Conservation (phyloP, 1,140 invertebrate genomes). For the Helicoverpa zea region DNA sequence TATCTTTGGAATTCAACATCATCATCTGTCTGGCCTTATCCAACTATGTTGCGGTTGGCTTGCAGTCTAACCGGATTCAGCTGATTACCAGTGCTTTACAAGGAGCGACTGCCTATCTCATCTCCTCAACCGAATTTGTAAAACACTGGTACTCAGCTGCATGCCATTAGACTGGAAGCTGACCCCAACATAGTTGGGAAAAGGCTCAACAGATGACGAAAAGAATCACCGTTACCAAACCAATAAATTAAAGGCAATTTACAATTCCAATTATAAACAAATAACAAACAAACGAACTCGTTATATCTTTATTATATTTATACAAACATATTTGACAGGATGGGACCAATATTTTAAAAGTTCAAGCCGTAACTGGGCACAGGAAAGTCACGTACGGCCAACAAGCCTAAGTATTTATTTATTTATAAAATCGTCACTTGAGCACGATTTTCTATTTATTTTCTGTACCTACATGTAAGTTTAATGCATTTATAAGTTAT, state of each 20-base stretch:
- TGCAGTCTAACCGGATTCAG: too few species aligned
- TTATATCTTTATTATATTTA: conserved; percentile 21
- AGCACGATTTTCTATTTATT: conserved; percentile 71
- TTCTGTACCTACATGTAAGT: conserved; percentile 53
- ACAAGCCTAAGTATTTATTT: conserved; percentile 67
- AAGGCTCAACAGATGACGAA: not conserved
- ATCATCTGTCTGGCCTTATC: too few species aligned
- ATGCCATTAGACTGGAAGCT: too few species aligned
- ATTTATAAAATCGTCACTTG: conserved; percentile 67
- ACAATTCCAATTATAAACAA: conserved; percentile 18
- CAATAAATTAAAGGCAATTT: conserved; percentile 17
- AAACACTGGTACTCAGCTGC: too few species aligned
- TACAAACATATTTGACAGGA: conserved; percentile 46
- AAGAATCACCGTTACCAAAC: not conserved
- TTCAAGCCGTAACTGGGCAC: conserved; percentile 36
- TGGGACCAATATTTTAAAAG: conserved; percentile 52
- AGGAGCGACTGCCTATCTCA: too few species aligned
- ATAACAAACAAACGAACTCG: conserved; percentile 21
- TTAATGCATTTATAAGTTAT: conserved; percentile 77
- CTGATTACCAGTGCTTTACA: too few species aligned
- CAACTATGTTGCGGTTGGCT: too few species aligned
- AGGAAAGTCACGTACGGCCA: conserved; percentile 70
- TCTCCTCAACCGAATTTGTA: too few species aligned
- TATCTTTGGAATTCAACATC: too few species aligned
- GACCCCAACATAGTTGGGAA: too few species aligned